These are phyloP conservation scores for Centropus bengalensis DNA, from an alignment of 2,113 vertebrate species.

Conservation along the genomic window DNA sequence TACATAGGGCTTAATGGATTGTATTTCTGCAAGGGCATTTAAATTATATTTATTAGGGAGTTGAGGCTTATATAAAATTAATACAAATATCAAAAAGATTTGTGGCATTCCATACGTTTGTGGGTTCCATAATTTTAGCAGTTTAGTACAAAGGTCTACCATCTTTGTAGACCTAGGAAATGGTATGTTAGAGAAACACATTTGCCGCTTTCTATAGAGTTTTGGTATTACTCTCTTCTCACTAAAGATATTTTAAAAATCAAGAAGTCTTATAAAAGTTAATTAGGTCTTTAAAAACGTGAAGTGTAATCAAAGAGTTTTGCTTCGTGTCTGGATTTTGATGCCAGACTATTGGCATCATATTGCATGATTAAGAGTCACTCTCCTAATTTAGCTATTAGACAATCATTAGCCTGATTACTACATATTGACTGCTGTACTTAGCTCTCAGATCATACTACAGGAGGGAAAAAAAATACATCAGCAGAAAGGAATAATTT, in stretches of 20 bases:
- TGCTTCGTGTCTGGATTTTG: slow-evolving; percentile 55
- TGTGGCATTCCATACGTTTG: background rate
- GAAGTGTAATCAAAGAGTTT: slow-evolving; percentile 68
- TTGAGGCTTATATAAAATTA: slow-evolving; percentile 52
- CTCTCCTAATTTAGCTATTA: slow-evolving; percentile 71
- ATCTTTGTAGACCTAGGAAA: background rate
- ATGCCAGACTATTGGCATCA: slow-evolving; percentile 63
- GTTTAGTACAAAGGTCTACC: background rate
- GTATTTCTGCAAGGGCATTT: slow-evolving; percentile 32
- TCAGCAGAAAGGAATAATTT: slow-evolving; percentile 60
- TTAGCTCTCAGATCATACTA: slow-evolving; percentile 46
- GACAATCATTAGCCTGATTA: slow-evolving; percentile 74
- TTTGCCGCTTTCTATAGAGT: background rate
- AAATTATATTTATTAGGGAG: slow-evolving; percentile 37
- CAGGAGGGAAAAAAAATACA: slow-evolving; percentile 34
- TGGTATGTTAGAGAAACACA: background rate
- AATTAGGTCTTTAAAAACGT: slow-evolving; percentile 62
- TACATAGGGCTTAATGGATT: slow-evolving; percentile 46
- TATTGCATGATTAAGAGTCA: slow-evolving; percentile 71
- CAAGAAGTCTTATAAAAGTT: slow-evolving; percentile 59
- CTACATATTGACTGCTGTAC: slow-evolving; percentile 65
- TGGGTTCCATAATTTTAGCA: background rate
- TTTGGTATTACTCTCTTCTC: background rate
- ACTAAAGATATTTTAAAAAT: slow-evolving; percentile 35
- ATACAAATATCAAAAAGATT: slow-evolving; percentile 45